Evolutionary conservation across 2,888 invertebrate genomes (phyloP).

Genomic region (Pristionchus exspectatus): DNA sequence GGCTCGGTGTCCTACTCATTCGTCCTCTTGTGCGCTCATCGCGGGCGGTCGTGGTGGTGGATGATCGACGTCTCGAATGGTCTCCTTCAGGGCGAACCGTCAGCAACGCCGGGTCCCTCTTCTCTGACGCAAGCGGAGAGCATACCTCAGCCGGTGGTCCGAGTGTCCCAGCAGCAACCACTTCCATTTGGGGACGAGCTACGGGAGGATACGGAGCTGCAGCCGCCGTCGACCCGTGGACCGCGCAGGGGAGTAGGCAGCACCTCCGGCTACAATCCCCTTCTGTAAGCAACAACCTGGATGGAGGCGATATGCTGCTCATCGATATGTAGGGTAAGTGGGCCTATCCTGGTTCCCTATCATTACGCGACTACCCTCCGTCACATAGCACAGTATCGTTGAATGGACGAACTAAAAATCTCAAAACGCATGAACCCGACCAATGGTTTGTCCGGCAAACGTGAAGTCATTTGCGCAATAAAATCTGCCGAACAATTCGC

Average conservation of each 20-base stretch:
- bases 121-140: slow-evolving; percentile 34
- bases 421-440: too few relatives aligned
- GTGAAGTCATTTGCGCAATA: too few relatives aligned
- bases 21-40: neutral
- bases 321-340: slow-evolving; percentile 47
- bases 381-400: too few relatives aligned
- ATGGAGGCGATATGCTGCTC: slow-evolving; percentile 30
- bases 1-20: slow-evolving; percentile 6
- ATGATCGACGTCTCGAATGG: neutral
- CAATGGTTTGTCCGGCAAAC: too few relatives aligned
- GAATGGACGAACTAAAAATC: too few relatives aligned
- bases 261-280: slow-evolving; percentile 50
- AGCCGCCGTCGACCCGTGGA: slow-evolving; percentile 50
- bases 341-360: too few relatives aligned
- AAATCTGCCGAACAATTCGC: too few relatives aligned
- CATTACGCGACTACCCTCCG: too few relatives aligned
- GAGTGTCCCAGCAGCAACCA: neutral
- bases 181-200: slow-evolving; percentile 52
- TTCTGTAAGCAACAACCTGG: slow-evolving; percentile 34
- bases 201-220: slow-evolving; percentile 50
- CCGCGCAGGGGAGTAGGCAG: neutral
- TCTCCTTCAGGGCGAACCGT: slow-evolving; percentile 46
- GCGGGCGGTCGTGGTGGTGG: slow-evolving; percentile 46
- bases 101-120: slow-evolving; percentile 52
- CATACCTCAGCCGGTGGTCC: neutral